phyloP scores from a whole-genome alignment of 2,797 vertebrate genomes.

The Brachymystax lenok region DNA sequence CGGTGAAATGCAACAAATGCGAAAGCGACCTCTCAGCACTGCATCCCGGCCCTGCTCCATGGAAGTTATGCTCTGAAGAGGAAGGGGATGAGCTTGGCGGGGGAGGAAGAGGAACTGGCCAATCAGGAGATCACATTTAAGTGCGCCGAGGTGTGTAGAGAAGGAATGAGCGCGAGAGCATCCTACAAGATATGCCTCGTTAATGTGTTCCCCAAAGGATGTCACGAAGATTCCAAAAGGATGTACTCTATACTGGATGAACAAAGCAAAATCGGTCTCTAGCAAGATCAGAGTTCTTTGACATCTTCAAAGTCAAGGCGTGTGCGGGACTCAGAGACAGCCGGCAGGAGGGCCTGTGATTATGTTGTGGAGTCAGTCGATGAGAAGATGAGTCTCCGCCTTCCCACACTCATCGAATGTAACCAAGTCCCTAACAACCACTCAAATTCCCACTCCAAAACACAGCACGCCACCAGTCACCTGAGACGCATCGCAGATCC shows the following conservation, averaged over 20 bases:
- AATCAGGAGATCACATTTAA: background rate
- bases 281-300: conserved; percentile 11
- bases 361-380: conserved; percentile 12
- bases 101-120: too few species aligned
- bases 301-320: conserved; percentile 1
- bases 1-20: too few species aligned
- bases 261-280: conserved; percentile 16
- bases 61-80: too few species aligned
- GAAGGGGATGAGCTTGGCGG: too few species aligned
- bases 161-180: conserved; percentile 12
- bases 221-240: conserved; percentile 14
- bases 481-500: background rate
- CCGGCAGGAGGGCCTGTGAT: conserved; percentile 5
- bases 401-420: background rate
- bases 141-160: conserved; percentile 37
- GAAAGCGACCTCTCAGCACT: too few species aligned
- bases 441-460: background rate
- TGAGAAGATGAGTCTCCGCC: background rate
- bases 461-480: background rate
- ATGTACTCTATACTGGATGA: conserved; percentile 7
- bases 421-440: background rate
- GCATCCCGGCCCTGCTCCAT: too few species aligned
- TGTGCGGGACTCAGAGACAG: conserved; percentile 3
- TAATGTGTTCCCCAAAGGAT: conserved; percentile 13
- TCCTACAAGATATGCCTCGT: conserved; percentile 11